Percentiles rank a stretch among this genome's conserved stretches.
phyloP scores from a whole-genome alignment of 37 sponge, comb jelly and placozoan genomes.

The Aphrocallistes beatrix region DNA sequence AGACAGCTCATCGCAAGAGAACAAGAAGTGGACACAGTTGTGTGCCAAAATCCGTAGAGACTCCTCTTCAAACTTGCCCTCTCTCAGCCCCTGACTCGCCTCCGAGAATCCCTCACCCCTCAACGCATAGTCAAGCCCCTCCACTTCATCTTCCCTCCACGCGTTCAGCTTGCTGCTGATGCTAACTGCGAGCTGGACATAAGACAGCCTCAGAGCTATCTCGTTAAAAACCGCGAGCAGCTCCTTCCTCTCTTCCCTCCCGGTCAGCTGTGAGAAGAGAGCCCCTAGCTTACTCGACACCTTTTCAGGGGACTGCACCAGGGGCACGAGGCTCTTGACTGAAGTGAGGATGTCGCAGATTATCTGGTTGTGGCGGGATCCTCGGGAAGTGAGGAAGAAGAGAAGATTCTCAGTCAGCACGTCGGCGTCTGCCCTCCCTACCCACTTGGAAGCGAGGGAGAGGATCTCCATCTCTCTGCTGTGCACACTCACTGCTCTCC shows the following conservation, averaged over 20 bases:
- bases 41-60: not conserved
- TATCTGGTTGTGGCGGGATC: not conserved
- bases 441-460: not conserved
- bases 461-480: not conserved
- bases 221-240: not conserved
- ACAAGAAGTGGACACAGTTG: not conserved
- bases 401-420: not conserved
- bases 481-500: not conserved
- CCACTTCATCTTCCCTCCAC: constrained; percentile 50
- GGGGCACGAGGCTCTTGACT: not conserved
- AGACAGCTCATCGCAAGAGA: constrained; percentile 55
- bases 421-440: not conserved
- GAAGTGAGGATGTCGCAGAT: not conserved
- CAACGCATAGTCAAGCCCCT: constrained; percentile 57
- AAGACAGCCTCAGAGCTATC: not conserved
- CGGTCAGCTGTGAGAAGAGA: constrained; percentile 13
- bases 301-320: not conserved
- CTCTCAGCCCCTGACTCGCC: constrained; percentile 22
- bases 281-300: not conserved
- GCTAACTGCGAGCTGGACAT: not conserved
- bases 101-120: constrained; percentile 42
- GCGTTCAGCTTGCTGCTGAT: constrained; percentile 42
- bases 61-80: constrained; percentile 6
- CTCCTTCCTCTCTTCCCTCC: not conserved
- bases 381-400: not conserved